phyloP scores from a whole-genome alignment of 2,797 vertebrate species.

The Anableps anableps region DNA sequence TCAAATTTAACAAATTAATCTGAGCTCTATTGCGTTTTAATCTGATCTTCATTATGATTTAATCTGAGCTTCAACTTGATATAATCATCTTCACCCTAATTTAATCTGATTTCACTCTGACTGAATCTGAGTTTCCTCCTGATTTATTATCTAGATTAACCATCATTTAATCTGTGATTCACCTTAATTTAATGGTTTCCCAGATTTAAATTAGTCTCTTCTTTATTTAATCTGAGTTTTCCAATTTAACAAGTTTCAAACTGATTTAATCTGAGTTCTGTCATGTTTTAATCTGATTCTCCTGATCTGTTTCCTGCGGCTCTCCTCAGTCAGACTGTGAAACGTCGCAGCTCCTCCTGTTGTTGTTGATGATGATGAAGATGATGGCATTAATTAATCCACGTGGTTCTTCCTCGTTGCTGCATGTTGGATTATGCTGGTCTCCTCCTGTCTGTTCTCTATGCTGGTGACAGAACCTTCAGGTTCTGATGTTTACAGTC shows the following conservation, averaged over 20 bases:
- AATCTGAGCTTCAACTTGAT: neutral
- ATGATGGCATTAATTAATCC: constrained; percentile 13
- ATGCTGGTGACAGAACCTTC: constrained; percentile 34
- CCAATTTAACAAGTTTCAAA: neutral
- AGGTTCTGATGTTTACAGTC: constrained; percentile 45
- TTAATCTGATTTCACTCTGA: no score
- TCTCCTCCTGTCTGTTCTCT: constrained; percentile 67
- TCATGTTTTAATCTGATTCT: neutral
- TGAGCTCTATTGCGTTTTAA: no score
- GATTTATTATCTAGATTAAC: no score
- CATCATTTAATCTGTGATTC: no score
- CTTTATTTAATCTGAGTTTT: neutral
- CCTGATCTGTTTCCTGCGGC: neutral
- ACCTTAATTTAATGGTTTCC: no score
- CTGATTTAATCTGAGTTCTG: neutral
- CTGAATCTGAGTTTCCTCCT: neutral
- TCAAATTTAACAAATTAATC: no score
- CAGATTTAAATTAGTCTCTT: neutral
- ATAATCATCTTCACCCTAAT: no score
- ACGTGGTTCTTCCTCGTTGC: constrained; percentile 68
- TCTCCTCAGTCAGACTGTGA: constrained; percentile 41
- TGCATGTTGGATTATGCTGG: constrained; percentile 77
- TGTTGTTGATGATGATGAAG: constrained; percentile 18
- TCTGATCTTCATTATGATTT: no score
- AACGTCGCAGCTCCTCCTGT: constrained; percentile 1